A percentile compares a stretch with the other conserved stretches of the same genome.
These are phyloP conservation scores for Drosophila ogumai DNA, from an alignment of 1,140 invertebrate genomes.

Conservation along the genomic window DNA sequence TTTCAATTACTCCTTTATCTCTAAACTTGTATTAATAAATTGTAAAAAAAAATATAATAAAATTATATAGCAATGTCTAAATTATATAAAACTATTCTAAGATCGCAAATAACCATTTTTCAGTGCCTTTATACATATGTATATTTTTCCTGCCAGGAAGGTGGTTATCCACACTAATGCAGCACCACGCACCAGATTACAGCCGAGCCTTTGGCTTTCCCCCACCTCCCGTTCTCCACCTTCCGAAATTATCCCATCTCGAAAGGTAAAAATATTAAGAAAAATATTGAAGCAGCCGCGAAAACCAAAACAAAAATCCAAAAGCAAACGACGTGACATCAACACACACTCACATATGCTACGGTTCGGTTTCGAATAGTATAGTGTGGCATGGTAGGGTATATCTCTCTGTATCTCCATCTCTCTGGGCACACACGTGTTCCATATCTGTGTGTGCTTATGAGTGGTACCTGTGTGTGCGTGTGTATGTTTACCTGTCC, in stretches of 20 bases:
- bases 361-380: background rate
- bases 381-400: slow-evolving; percentile 14
- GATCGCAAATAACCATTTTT: slow-evolving; percentile 1
- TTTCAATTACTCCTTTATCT: too few relatives aligned
- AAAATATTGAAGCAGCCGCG: slow-evolving; percentile 54
- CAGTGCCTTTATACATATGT: slow-evolving; percentile 46
- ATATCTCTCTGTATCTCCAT: slow-evolving; percentile 27
- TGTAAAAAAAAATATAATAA: too few relatives aligned
- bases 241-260: background rate
- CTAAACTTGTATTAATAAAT: too few relatives aligned
- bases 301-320: slow-evolving; percentile 64
- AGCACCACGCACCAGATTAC: slow-evolving; percentile 51
- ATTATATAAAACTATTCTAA: background rate
- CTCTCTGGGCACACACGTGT: slow-evolving; percentile 25
- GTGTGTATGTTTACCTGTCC: slow-evolving; percentile 70
- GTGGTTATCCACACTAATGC: slow-evolving; percentile 62
- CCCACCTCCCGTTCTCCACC: background rate
- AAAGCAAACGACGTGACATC: slow-evolving; percentile 77
- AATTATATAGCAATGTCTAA: background rate
- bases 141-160: slow-evolving; percentile 1
- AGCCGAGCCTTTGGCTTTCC: slow-evolving; percentile 25
- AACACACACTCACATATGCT: slow-evolving; percentile 40
- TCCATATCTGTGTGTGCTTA: slow-evolving; percentile 30
- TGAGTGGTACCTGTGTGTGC: slow-evolving; percentile 19
- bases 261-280: slow-evolving; percentile 48